Base-by-base conservation (phyloP, 2,888 invertebrate species). In the Hirtodrosophila alboralis region DNA sequence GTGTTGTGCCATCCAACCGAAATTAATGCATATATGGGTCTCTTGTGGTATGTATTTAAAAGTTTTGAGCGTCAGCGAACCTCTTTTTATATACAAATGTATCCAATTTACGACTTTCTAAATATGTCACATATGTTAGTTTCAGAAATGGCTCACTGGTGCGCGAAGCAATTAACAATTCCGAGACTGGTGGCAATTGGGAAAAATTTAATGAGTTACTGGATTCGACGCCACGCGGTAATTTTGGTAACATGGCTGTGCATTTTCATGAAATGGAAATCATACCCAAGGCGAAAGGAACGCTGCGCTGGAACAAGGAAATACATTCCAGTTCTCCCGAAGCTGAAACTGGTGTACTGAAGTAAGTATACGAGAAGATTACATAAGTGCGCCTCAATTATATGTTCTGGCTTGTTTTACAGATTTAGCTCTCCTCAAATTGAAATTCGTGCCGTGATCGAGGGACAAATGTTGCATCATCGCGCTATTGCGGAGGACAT, bases 131-230 rank as follows among this genome's bases (percentile, higher is more conserved):
- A 1, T 18, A 18, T 18, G 3, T 12, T 43, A 94, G 94, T 91
- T 97, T 95, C 89, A 96, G 98, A 88, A 99, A 99, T 91, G 98
- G 98, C 0, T 98, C 98, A 0, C 90, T 98, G 14, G 97, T 97
- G 0, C 92, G 99, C 10, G 97, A 98, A 91, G 92, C 94, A 81
- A 62, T 90, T 6, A 95, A 97, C 48, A 91, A 96, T 45, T 93
- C 96, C 12, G 93, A 94, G 52, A 95, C 95, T 0, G 94, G 94
- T 27, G 92, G 93, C 8, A 95, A 94, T 48, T 98, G 98, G 98
- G 93, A 95, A 1, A 93, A 93, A 16, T 98, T 98, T 88, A 94
- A 94, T 84, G 94, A 96, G 76, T 89, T 97, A 37, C 90, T 99
- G 30, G 93, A 94, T 14, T 93, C 94, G 14, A 96, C 97, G 0